A percentile compares a stretch with the other conserved stretches of the same genome.
These are phyloP conservation scores for Eudyptes chrysolophus DNA, from an alignment of 2,113 vertebrate species.

Conservation along the genomic window DNA sequence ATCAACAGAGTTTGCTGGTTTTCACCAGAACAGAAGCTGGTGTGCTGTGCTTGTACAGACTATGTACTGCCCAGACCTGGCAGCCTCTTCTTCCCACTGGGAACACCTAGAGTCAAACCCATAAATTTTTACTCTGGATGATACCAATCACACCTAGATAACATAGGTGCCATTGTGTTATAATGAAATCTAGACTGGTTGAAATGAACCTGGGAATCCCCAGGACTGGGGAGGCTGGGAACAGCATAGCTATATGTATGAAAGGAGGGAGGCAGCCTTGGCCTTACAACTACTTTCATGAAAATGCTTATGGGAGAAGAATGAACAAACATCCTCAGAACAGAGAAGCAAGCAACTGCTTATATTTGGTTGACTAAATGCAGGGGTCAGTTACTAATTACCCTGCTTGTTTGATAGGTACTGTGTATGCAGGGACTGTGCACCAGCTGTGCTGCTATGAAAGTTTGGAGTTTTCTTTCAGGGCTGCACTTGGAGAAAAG, in stretches of 20 bases:
- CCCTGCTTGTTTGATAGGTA: background rate
- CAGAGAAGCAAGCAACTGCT: background rate
- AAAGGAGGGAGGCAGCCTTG: background rate
- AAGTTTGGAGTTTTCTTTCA: background rate
- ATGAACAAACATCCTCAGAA: background rate
- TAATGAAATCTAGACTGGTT: background rate
- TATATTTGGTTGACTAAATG: background rate
- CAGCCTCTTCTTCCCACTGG: background rate
- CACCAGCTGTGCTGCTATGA: background rate
- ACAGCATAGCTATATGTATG: fast-evolving
- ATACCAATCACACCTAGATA: background rate
- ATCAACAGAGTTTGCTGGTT: background rate
- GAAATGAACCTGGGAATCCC: background rate
- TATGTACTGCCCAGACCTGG: background rate
- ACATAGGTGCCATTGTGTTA: background rate
- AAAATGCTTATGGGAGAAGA: background rate
- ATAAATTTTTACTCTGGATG: background rate
- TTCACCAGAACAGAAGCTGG: background rate
- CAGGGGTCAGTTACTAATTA: background rate
- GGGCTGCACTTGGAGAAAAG: background rate
- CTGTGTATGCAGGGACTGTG: background rate
- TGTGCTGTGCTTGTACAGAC: background rate
- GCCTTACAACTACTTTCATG: background rate
- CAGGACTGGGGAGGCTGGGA: background rate
- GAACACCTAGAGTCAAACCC: background rate